Evolutionary conservation across 2,113 vertebrate species (phyloP).

Genomic region (Tenrec ecaudatus): DNA sequence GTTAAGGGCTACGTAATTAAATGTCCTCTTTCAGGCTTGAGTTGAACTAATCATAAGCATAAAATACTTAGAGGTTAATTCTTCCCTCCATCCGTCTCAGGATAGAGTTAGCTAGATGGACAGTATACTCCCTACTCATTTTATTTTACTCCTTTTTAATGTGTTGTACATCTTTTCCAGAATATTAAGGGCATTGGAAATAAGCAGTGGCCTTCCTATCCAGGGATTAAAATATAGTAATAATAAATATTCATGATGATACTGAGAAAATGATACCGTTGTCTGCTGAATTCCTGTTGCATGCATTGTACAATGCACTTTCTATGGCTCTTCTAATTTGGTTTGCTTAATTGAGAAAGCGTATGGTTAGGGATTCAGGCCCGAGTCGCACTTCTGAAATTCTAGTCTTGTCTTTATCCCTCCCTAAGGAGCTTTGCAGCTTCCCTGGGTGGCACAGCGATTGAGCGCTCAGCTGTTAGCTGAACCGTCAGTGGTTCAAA

Average conservation of each 20-base stretch:
- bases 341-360: slow-evolving; percentile 2
- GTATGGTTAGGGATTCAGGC: neutral
- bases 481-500: neutral
- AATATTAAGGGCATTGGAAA: neutral
- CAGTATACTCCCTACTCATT: neutral
- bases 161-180: neutral
- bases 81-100: neutral
- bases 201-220: neutral
- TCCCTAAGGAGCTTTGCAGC: neutral
- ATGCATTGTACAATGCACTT: neutral
- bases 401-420: neutral
- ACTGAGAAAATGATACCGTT: neutral
- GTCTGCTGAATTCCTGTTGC: neutral
- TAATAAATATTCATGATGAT: neutral
- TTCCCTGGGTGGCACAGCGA: neutral
- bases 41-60: neutral
- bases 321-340: neutral
- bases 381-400: neutral
- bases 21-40: slow-evolving; percentile 32
- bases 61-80: slow-evolving; percentile 15
- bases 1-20: slow-evolving; percentile 45
- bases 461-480: neutral
- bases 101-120: neutral
- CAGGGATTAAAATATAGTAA: neutral
- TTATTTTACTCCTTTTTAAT: neutral